These are phyloP conservation scores for Petrophora chlorosata DNA, from an alignment of 2,888 invertebrate species.

Conservation along the genomic window DNA sequence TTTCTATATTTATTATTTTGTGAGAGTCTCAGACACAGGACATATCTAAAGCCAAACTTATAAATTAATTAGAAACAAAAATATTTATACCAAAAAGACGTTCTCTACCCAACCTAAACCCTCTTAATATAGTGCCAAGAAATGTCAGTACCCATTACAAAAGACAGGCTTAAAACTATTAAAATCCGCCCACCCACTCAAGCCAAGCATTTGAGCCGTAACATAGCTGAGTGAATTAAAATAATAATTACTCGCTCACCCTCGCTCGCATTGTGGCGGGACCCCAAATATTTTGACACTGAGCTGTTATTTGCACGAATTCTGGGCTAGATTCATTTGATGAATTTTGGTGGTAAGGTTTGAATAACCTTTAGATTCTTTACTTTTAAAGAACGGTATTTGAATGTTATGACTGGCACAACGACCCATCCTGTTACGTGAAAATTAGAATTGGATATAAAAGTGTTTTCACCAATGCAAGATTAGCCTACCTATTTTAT, in stretches of 20 bases:
- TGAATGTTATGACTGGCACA: no score
- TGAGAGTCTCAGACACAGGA: no score
- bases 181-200: constrained; percentile 30
- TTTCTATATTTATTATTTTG: not conserved
- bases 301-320: constrained; percentile 21
- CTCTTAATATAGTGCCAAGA: not conserved
- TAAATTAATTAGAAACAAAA: no score
- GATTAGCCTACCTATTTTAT: no score
- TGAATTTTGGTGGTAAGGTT: constrained; percentile 18
- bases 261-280: constrained; percentile 39
- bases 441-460: no score
- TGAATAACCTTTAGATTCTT: no score
- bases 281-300: constrained; percentile 56
- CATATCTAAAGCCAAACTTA: no score
- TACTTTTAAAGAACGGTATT: no score
- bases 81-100: no score
- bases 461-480: no score
- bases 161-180: constrained; percentile 18
- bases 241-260: constrained; percentile 50
- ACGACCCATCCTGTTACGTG: no score
- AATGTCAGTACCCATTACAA: constrained; percentile 13
- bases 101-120: not conserved
- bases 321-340: constrained; percentile 20
- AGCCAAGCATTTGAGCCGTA: constrained; percentile 20
- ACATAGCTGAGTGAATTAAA: constrained; percentile 46